These are phyloP conservation scores for Spongilla lacustris DNA, from an alignment of 37 sponge, comb jelly and placozoan species.

Conservation along the genomic window DNA sequence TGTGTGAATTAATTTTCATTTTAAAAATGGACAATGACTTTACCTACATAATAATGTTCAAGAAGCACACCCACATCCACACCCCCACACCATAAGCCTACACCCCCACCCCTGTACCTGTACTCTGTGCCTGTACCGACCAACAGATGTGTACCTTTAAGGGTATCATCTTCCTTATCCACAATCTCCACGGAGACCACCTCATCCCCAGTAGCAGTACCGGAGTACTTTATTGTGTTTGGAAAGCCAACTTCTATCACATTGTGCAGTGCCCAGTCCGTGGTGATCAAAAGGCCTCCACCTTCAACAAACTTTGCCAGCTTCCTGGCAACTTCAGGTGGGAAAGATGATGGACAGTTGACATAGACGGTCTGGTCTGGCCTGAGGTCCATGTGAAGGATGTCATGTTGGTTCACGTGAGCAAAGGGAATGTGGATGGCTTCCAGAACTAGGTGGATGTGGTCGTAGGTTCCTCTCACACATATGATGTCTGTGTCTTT, in stretches of 20 bases:
- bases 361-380: conserved; percentile 86
- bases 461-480: conserved; percentile 78
- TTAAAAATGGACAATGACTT: too few species aligned
- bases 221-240: conserved; percentile 56
- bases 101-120: too few species aligned
- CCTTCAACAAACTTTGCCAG: conserved; percentile 62
- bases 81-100: background rate
- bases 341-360: conserved; percentile 72
- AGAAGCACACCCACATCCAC: background rate
- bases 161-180: conserved; percentile 69
- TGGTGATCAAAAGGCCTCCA: conserved; percentile 80
- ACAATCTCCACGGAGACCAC: conserved; percentile 81
- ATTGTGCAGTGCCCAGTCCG: conserved; percentile 82
- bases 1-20: too few species aligned
- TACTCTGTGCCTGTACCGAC: too few species aligned
- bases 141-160: conserved; percentile 29
- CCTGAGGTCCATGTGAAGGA: conserved; percentile 53
- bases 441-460: conserved; percentile 77
- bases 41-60: too few species aligned
- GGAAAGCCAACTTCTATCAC: conserved; percentile 81
- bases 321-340: conserved; percentile 45
- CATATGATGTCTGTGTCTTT: conserved; percentile 72
- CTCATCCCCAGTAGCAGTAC: conserved; percentile 68
- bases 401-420: conserved; percentile 30
- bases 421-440: conserved; percentile 70